phyloP scores from a whole-genome alignment of 1,140 invertebrate species.

The Brachionus angularis region DNA sequence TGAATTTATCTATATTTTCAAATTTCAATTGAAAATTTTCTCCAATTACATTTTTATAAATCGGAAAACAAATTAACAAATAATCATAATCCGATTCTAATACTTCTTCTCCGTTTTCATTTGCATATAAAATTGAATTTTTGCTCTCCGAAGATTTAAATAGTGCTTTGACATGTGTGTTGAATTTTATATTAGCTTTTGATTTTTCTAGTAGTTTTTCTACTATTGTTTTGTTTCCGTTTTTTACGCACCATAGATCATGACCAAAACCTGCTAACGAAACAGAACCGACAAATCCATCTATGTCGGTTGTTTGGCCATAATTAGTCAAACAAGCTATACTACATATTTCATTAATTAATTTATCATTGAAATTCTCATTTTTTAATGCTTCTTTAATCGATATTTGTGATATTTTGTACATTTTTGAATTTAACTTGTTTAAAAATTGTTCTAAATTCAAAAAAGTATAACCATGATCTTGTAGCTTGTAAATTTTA shows the following conservation, averaged over 20 bases:
- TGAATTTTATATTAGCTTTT: conserved; percentile 47
- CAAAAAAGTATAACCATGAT: conserved; percentile 59
- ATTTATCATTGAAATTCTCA: conserved; percentile 55
- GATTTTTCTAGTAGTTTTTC: conserved; percentile 57
- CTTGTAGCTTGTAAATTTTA: conserved; percentile 64
- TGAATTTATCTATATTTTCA: neutral
- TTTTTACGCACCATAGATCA: conserved; percentile 64
- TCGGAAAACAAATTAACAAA: conserved; percentile 31
- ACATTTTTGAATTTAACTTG: conserved; percentile 61
- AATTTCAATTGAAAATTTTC: conserved; percentile 5
- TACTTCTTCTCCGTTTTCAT: neutral
- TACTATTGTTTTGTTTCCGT: conserved; percentile 64
- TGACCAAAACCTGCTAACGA: conserved; percentile 62
- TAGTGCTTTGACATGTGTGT: conserved; percentile 16
- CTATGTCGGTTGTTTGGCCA: conserved; percentile 61
- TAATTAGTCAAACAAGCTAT: conserved; percentile 64
- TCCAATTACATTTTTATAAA: conserved; percentile 9
- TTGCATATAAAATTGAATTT: conserved; percentile 23
- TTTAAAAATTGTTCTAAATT: conserved; percentile 60
- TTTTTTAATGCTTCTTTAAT: conserved; percentile 57
- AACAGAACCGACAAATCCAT: conserved; percentile 50
- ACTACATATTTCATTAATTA: conserved; percentile 64
- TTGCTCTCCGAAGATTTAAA: neutral
- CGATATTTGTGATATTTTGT: conserved; percentile 58
- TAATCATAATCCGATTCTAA: conserved; percentile 12